Base-by-base conservation (phyloP, 2,797 vertebrate genomes). In the Cryptoprocta ferox region DNA sequence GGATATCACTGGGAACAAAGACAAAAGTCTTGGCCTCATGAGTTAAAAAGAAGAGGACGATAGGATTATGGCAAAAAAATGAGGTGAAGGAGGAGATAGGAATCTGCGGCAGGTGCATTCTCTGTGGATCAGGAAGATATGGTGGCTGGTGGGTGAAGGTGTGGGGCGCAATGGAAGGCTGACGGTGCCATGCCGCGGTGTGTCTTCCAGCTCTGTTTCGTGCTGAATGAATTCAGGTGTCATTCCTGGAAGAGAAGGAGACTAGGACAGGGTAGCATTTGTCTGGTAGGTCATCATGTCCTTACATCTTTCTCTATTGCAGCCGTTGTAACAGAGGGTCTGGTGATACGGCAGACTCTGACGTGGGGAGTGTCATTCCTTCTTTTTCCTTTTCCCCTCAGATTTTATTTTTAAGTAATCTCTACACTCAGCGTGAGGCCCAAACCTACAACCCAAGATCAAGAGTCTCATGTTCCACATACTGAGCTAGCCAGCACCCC, bases 111-210 rank as follows among this genome's bases (percentile, higher is more conserved):
- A 1, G 59, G 14, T 5, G 16, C 2, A 0, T 1, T 39, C 24
- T 53, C n/a, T 4, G 15, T 7, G 15, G 12, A 9, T 26, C 68
- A 4, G 16, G 63, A 6, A 16, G 61, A 3, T 13, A 14, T 4
- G 0, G 0, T 5, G n/a, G 2, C 45, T 12, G 18, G 42, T 6
- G 66, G 53, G 35, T 2, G 1, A 45, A 5, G n/a, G 6, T 7
- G 7, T 0, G n/a, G 19, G 32, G 2, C 48, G 0, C n/a, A 7
- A 6, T 11, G 13, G 24, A 14, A 12, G 24, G 0, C 8, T 3
- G 39, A 5, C 4, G 0, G 7, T 2, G 10, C 19, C 42, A 2
- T 2, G 66, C n/a, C 3, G 21, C 24, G 18, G 2, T 4, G 1
- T 3, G 3, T 66, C 26, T 15, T 21, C 59, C 21, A 9, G 15